Percentiles rank a stretch among this genome's conserved stretches.
Evolutionary conservation across 2,888 invertebrate species (phyloP).

Genomic region (Archips xylosteana): DNA sequence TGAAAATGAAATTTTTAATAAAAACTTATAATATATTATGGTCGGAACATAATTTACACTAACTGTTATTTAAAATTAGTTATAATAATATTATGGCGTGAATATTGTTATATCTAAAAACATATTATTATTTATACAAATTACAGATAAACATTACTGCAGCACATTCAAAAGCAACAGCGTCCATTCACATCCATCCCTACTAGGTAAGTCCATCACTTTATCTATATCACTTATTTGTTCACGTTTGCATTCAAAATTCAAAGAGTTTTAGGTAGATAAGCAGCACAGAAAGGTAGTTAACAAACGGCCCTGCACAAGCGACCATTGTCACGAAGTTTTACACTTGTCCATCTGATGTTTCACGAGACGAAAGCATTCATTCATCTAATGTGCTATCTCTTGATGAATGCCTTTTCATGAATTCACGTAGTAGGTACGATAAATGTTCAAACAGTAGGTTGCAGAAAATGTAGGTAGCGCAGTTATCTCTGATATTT

Average conservation of each 20-base stretch:
- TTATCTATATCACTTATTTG: not conserved
- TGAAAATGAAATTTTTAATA: too few relatives aligned
- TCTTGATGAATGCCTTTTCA: slow-evolving; percentile 32
- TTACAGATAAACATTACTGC: too few relatives aligned
- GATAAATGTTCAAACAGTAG: slow-evolving; percentile 20
- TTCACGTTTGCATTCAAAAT: slow-evolving; percentile 8
- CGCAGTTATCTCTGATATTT: not conserved
- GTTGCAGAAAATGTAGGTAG: slow-evolving; percentile 23
- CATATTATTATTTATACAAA: not conserved
- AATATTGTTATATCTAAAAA: not conserved
- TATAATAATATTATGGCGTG: too few relatives aligned
- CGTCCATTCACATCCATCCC: not conserved
- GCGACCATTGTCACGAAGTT: slow-evolving; percentile 11
- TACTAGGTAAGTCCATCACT: too few relatives aligned
- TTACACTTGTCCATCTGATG: slow-evolving; percentile 21
- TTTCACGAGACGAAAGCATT: slow-evolving; percentile 14
- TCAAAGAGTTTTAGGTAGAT: not conserved
- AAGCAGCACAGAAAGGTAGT: not conserved
- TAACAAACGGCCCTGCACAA: not conserved
- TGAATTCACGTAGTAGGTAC: slow-evolving; percentile 6
- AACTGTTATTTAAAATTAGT: too few relatives aligned
- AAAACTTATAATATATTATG: too few relatives aligned
- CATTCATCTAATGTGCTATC: slow-evolving; percentile 15
- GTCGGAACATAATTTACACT: too few relatives aligned
- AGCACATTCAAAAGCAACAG: not conserved